Conservation (phyloP, 2,888 invertebrate species). For the Noctua fimbriata region DNA sequence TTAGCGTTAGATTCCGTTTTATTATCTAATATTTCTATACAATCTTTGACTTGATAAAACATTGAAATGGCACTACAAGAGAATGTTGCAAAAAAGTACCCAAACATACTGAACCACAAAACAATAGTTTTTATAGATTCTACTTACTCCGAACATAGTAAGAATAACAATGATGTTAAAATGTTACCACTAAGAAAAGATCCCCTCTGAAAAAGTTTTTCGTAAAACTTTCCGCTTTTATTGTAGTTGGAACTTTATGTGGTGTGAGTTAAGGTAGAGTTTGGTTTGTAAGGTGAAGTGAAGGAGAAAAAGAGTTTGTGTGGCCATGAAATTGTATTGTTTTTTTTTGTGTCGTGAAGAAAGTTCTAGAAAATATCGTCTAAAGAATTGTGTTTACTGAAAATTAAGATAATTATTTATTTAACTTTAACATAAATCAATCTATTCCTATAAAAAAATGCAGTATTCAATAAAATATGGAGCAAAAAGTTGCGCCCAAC, state of each 20-base stretch:
- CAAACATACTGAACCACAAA: conserved; percentile 39
- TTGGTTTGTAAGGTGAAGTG: conserved; percentile 64
- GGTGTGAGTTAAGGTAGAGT: conserved; percentile 67
- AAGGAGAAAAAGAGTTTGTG: conserved; percentile 57
- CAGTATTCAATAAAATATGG: not conserved
- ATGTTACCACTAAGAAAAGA: conserved; percentile 43
- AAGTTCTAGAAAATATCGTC: not conserved
- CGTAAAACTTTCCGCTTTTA: conserved; percentile 60
- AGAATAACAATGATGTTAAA: conserved; percentile 59
- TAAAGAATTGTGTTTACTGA: too few relatives aligned
- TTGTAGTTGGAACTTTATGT: conserved; percentile 72
- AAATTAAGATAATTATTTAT: not conserved
- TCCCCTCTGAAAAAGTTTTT: conserved; percentile 64
- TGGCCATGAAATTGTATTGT: conserved; percentile 50
- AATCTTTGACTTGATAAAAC: too few relatives aligned
- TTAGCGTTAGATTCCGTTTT: too few relatives aligned
- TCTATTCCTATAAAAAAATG: not conserved
- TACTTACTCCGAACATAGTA: conserved; percentile 28
- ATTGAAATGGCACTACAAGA: too few relatives aligned
- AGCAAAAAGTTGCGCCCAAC: conserved; percentile 87
- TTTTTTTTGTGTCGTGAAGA: not conserved
- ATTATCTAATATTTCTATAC: too few relatives aligned
- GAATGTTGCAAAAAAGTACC: not conserved
- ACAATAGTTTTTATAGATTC: conserved; percentile 53
- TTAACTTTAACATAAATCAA: not conserved